Evolutionary conservation across 2,113 vertebrate genomes (phyloP), one percentile per base, ranked within the genome.

Genomic region (Solea senegalensis): DNA sequence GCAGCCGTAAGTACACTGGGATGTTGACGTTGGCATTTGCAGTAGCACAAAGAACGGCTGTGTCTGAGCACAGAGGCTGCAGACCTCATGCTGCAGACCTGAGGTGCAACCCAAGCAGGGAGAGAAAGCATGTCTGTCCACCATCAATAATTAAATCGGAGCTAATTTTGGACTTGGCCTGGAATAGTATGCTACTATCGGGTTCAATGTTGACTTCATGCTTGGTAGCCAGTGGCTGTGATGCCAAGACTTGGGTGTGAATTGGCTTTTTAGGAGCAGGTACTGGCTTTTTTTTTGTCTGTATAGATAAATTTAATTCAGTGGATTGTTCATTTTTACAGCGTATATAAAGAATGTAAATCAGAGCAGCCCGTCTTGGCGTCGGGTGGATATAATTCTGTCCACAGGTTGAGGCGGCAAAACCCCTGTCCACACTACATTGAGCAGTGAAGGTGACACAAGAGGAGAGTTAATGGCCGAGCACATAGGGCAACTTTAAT

Each of bases 401-500:
- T 27, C 28, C 51, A 16, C 41, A 9, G 53, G 34, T 34, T 34
- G 34, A n/a, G 27, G 52, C 11, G 3, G 45, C 13, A 13, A 28
- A 43, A 51, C 3, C 12, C 39, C 26, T 48, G 13, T 26, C 41
- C 51, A 53, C 26, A 65, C 41, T 46, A 58, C 81, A 65, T 70
- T 70, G 56, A 82, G 68, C 27, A 2, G 21, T 50, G 68, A 81
- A 86, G 84, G 84, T 85, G 64, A 73, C 58, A 46, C 27, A 49
- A 52, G 66, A 69, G 26, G 68, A 74, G 45, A 81, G 75, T 85
- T 72, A 85, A 85, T 75, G 80, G 78, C 66, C 52, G 12, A 52
- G 55, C 53, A 43, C 62, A 68, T 48, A 45, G 70, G 79, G 73
- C 76, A 66, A 4, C 59, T 81, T 85, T 81, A 86, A 85, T 72